These are phyloP conservation scores for Thunnus maccoyii DNA, from an alignment of 2,113 vertebrate genomes.

Conservation along the genomic window DNA sequence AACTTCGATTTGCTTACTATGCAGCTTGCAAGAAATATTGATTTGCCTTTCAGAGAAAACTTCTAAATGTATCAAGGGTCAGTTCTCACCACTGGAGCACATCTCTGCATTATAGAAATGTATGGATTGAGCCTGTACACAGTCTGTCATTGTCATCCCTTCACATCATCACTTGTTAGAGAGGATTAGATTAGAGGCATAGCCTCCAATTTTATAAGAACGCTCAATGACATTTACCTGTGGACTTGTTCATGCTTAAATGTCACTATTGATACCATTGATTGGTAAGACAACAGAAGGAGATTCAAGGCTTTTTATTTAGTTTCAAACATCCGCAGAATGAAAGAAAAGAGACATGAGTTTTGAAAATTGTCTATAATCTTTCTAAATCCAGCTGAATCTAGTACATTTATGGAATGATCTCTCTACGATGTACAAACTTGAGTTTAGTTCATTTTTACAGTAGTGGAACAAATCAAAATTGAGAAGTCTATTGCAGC, in stretches of 20 bases:
- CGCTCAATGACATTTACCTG: constrained; percentile 65
- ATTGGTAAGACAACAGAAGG: constrained; percentile 40
- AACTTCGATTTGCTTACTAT: constrained; percentile 78
- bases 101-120: constrained; percentile 67
- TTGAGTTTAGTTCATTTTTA: neutral
- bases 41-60: constrained; percentile 74
- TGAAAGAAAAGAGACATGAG: neutral
- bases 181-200: constrained; percentile 37
- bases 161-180: constrained; percentile 66
- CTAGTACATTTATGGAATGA: constrained; percentile 2
- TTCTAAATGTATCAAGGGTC: constrained; percentile 72
- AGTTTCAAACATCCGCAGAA: constrained; percentile 25
- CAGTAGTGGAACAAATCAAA: neutral
- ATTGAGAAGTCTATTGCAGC: neutral
- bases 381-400: constrained; percentile 3
- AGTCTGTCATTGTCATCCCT: constrained; percentile 61
- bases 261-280: constrained; percentile 67
- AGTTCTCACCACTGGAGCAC: constrained; percentile 66
- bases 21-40: constrained; percentile 76
- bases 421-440: neutral
- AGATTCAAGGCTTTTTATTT: constrained; percentile 25
- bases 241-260: constrained; percentile 66
- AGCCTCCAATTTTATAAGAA: constrained; percentile 33
- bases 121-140: constrained; percentile 64
- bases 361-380: constrained; percentile 5